These are phyloP conservation scores for Artibeus lituratus DNA, from an alignment of 2,797 vertebrate genomes.

Conservation along the genomic window DNA sequence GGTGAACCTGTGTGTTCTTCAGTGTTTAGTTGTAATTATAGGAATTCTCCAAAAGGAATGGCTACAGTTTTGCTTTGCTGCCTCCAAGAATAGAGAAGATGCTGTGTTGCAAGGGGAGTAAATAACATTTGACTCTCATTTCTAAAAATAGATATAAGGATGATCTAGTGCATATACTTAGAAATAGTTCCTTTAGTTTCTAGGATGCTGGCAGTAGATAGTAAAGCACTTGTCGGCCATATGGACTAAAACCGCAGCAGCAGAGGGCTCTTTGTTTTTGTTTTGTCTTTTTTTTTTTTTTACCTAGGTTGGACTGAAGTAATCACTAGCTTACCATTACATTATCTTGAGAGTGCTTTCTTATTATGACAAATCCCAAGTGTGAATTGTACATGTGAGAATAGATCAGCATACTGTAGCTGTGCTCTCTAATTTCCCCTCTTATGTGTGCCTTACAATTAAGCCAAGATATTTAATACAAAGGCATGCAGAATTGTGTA, in stretches of 20 bases:
- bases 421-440: conserved; percentile 6
- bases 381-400: conserved; percentile 37
- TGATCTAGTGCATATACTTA: not conserved
- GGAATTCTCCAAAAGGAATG: conserved; percentile 35
- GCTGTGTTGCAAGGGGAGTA: not conserved
- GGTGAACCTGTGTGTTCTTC: conserved; percentile 33
- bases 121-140: conserved; percentile 31
- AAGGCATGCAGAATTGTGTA: conserved; percentile 19
- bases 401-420: not conserved
- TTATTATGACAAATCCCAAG: conserved; percentile 50
- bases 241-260: conserved; percentile 1
- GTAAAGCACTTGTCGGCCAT: not conserved
- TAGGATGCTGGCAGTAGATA: not conserved
- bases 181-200: conserved; percentile 39
- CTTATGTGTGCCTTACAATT: conserved; percentile 25
- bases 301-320: not conserved
- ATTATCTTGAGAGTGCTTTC: conserved; percentile 35
- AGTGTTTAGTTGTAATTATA: not conserved
- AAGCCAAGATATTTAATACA: conserved; percentile 46
- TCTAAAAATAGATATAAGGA: conserved; percentile 44
- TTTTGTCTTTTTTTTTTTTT: not conserved
- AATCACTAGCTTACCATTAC: conserved; percentile 21
- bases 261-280: not conserved
- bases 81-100: conserved; percentile 33
- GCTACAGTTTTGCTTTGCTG: not conserved